Evolutionary conservation across 2,888 invertebrate genomes (phyloP), one percentile per base, ranked within the genome.

Genomic region (Parnassius orleans): DNA sequence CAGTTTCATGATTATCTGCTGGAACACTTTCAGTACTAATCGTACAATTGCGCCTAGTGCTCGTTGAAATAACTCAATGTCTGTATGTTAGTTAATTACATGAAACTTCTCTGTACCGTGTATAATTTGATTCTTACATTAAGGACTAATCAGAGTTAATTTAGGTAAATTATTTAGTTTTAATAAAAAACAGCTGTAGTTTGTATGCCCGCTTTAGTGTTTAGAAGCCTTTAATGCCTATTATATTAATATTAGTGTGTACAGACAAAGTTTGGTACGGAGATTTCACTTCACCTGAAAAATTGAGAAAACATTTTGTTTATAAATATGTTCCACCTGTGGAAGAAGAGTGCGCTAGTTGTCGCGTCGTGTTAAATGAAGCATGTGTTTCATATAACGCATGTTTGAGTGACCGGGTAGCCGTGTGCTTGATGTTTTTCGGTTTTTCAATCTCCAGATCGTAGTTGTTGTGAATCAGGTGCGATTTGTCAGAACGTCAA

Each of bases 91-190:
- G 12, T 55, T 55, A 55, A 44, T 55, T 55, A 55, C 11, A 55
- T 24, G 15, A 55, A 46, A 55, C 11, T 11, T 44, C 19, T 19
- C 33, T 48, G 12, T 47, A 47, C 12, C 33, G 46, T 48, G 56
- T 56, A 56, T 56, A 47, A 56, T 48, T 56, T 55, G 24, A 24
- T 55, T 9, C 10, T 48, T 56, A 33, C 11, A 51, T 55, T 61
- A 51, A 55, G 50, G 24, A 44, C n/a, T 14, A 48, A 48, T 14
- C 48, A 9, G 12, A 14, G 48, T 55, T 61, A 50, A 11, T 54
- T 48, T 78, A 80, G 74, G 75, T 76, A 68, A 75, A 73, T 77
- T 77, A 76, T 74, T 73, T 65, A 60, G 64, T 55, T 55, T 12
- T 61, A 61, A 55, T 11, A n/a, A 14, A 15, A 14, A 44, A 50